Evolutionary conservation across 2,113 vertebrate species (phyloP).

Genomic region (Psilopsiagon aymara): DNA sequence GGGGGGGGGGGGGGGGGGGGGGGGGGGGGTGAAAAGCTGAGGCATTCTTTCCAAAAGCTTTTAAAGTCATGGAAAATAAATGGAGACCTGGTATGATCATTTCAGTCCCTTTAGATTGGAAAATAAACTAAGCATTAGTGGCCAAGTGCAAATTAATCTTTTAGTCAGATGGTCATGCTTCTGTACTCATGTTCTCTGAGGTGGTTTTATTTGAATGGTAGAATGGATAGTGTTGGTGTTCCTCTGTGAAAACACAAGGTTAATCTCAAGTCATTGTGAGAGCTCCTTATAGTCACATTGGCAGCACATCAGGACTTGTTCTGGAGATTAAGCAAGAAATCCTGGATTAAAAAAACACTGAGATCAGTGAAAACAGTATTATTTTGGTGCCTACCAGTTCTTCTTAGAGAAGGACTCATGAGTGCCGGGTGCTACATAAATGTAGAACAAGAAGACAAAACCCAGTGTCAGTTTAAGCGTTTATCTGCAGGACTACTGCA

Average conservation of each 20-base stretch:
- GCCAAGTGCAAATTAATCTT: not conserved
- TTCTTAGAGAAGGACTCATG: not conserved
- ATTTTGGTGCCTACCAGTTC: not conserved
- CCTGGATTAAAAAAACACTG: not conserved
- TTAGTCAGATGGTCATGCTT: not conserved
- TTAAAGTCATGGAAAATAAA: not conserved
- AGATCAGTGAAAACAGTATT: not conserved
- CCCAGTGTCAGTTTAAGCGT: not conserved
- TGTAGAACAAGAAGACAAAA: not conserved
- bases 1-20: too few species aligned
- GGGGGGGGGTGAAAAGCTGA: not conserved
- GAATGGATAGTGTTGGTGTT: not conserved
- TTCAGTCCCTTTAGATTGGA: not conserved
- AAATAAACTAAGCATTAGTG: not conserved
- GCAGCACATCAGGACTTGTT: constrained; percentile 1
- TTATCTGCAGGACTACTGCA: not conserved
- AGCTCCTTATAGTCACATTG: not conserved
- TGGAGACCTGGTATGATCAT: not conserved
- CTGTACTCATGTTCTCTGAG: not conserved
- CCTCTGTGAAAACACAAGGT: not conserved
- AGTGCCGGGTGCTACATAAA: not conserved
- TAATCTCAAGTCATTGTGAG: not conserved
- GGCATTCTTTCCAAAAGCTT: not conserved
- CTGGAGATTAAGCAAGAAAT: constrained; percentile 2
- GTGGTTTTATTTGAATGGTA: not conserved